phyloP scores from a whole-genome alignment of 2,113 vertebrate genomes.

The Mastomys coucha region DNA sequence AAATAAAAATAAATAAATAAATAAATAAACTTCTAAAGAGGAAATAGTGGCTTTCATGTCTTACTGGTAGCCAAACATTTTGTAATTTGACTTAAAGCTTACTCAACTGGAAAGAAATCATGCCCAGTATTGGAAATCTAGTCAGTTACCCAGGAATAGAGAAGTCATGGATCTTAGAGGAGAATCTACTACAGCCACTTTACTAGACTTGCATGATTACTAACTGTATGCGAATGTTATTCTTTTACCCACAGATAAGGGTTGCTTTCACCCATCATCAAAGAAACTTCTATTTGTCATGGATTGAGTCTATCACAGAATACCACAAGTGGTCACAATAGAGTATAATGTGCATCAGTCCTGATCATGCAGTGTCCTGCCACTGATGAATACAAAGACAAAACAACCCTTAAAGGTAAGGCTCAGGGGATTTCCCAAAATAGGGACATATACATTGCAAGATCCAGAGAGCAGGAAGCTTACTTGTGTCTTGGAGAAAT shows the following conservation, averaged over 20 bases:
- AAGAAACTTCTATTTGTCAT: background rate
- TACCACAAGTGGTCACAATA: background rate
- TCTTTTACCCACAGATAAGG: background rate
- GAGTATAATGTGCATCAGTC: background rate
- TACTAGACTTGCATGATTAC: background rate
- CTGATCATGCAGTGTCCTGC: background rate
- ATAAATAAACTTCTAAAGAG: background rate
- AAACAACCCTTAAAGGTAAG: background rate
- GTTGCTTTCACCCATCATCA: background rate
- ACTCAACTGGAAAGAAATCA: background rate
- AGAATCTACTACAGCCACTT: background rate
- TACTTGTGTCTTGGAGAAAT: background rate
- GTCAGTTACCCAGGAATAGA: background rate
- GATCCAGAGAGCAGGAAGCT: background rate
- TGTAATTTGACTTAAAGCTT: background rate
- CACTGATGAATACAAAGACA: background rate
- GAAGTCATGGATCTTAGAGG: background rate
- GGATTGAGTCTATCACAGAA: background rate
- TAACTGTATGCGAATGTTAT: background rate
- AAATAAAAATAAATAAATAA: too few relatives aligned
- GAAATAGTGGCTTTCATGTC: background rate
- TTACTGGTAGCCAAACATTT: background rate
- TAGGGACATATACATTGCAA: background rate
- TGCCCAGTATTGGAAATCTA: background rate
- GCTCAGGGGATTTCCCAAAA: background rate